Base-by-base conservation (phyloP, 2,888 invertebrate species). In the Tinea trinotella region DNA sequence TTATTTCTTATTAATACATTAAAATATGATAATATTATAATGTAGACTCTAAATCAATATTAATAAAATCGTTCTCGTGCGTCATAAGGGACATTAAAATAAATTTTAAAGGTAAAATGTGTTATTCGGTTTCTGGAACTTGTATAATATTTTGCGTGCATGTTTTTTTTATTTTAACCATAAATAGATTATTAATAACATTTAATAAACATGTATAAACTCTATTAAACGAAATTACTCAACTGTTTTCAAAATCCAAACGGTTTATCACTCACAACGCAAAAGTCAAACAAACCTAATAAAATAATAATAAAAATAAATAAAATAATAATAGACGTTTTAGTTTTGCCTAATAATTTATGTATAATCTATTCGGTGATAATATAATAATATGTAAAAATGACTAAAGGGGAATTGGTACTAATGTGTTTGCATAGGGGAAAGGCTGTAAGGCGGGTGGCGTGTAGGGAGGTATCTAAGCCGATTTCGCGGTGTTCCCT, bases 391-490 rank as follows among this genome's bases (percentile, higher is more conserved):
- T 49, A 49, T 49, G 49, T 22, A 49, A 49, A 58, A 58, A 56
- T 58, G 56, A 49, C 55, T 58, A 54, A 58, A 56, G 57, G 52
- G 56, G 57, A 58, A 57, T 58, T 56, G 58, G 56, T 57, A 57
- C 56, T 56, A 57, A 58, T 58, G 58, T 58, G 58, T 58, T 58
- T 57, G 57, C 57, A 56, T 58, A 56, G 49, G 55, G 56, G 12
- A 46, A 50, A 44, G 57, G 55, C 49, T 18, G 50, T 24, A 13
- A 17, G 53, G 46, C 13, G 34, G 18, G 24, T 22, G 17, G 50
- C 50, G 17, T 50, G 55, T 48, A 54, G 18, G 49, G 19, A 22
- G 55, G 50, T 54, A 57, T 15, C 56, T 56, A 58, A 58, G 58
- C 58, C 56, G 57, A 57, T 58, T 55, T 53, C 54, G 58, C 56